These are phyloP conservation scores for Watsonalla binaria DNA, from an alignment of 2,888 invertebrate species.

Conservation along the genomic window DNA sequence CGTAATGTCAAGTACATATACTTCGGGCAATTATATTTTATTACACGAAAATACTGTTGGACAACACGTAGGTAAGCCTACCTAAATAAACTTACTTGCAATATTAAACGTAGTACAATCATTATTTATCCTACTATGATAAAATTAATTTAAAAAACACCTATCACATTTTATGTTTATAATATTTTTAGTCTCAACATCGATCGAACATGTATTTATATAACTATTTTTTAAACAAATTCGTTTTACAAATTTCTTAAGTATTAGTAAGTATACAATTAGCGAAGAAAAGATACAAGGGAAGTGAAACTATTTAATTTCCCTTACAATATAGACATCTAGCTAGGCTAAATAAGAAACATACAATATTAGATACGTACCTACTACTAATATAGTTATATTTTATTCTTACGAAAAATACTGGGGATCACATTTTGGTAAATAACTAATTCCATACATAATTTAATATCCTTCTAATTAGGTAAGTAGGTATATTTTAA, in stretches of 20 bases:
- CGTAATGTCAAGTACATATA: not conserved
- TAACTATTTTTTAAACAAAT: conserved; percentile 26
- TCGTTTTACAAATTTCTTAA: conserved; percentile 10
- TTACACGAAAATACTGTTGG: conserved; percentile 52
- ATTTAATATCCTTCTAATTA: not conserved
- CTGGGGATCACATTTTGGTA: not conserved
- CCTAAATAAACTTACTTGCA: conserved; percentile 21
- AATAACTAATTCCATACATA: not conserved
- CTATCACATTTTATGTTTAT: conserved; percentile 47
- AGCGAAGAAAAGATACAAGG: too few relatives aligned
- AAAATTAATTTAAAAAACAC: conserved; percentile 48
- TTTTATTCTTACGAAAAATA: not conserved
- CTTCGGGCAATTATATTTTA: not conserved
- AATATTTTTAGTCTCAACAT: conserved; percentile 52
- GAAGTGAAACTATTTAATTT: too few relatives aligned
- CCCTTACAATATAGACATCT: conserved; percentile 2
- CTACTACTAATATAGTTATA: not conserved
- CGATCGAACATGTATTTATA: conserved; percentile 42
- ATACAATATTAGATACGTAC: conserved; percentile 1
- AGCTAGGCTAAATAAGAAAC: conserved; percentile 6
- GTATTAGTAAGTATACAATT: not conserved
- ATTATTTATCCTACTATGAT: conserved; percentile 21
- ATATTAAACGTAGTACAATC: conserved; percentile 28
- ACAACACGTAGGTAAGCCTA: conserved; percentile 45
- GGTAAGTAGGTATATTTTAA: too few relatives aligned